Evolutionary conservation across 1,140 invertebrate species (phyloP).

Genomic region (Bombus terrestris): DNA sequence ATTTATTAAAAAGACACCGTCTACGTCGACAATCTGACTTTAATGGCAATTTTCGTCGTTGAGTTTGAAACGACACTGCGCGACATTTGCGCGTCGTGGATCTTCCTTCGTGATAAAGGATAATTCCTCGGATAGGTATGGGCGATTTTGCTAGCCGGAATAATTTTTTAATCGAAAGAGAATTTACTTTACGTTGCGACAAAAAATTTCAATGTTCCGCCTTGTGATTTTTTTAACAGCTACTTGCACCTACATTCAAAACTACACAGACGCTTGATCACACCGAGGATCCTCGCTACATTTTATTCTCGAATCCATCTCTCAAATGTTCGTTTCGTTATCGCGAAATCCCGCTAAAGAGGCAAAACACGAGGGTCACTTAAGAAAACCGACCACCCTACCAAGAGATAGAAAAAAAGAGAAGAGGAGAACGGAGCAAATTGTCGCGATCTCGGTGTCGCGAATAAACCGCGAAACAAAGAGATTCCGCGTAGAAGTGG

Average conservation of each 20-base stretch:
- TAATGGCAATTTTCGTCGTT: background rate
- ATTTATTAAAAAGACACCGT: slow-evolving; percentile 72
- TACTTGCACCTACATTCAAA: too few relatives aligned
- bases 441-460: slow-evolving; percentile 10
- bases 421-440: background rate
- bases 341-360: background rate
- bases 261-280: too few relatives aligned
- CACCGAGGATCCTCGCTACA: too few relatives aligned
- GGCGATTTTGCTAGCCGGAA: background rate
- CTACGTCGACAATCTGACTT: slow-evolving; percentile 9
- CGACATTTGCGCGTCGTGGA: background rate
- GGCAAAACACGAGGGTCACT: background rate
- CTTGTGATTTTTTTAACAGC: too few relatives aligned
- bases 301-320: too few relatives aligned
- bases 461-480: slow-evolving; percentile 42
- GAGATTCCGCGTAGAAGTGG: slow-evolving; percentile 3
- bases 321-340: too few relatives aligned
- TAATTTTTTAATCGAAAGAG: background rate
- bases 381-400: background rate
- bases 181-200: too few relatives aligned
- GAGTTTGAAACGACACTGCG: background rate
- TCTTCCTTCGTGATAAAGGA: background rate
- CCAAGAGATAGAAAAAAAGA: background rate
- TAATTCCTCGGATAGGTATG: background rate
- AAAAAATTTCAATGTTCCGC: too few relatives aligned